These are phyloP conservation scores for Ispidina lecontei DNA, from an alignment of 2,797 vertebrate genomes.

Conservation along the genomic window DNA sequence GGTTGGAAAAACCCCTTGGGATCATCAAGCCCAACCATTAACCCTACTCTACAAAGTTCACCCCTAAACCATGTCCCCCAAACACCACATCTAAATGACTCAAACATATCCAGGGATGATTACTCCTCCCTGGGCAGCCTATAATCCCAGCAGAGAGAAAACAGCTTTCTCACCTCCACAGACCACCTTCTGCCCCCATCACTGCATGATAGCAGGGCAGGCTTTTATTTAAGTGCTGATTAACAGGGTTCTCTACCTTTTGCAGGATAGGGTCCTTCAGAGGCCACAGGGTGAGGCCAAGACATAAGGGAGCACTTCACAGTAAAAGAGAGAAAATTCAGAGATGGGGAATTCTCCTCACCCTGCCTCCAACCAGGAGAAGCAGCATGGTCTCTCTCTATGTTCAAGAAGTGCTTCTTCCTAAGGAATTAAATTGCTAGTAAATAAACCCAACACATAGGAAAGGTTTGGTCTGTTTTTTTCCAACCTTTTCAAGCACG, in stretches of 20 bases:
- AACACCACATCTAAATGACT: no score
- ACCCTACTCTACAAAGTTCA: no score
- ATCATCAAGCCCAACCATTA: no score
- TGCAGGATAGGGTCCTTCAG: not conserved
- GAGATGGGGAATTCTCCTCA: not conserved
- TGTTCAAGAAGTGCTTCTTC: not conserved
- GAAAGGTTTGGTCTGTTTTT: not conserved
- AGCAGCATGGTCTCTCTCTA: not conserved
- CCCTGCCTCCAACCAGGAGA: not conserved
- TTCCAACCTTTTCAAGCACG: not conserved
- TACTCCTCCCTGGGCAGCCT: no score
- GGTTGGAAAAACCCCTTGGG: no score
- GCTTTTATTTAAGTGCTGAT: not conserved
- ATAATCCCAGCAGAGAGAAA: not conserved
- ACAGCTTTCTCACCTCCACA: not conserved
- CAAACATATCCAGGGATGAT: no score
- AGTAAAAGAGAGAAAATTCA: not conserved
- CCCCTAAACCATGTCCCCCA: no score
- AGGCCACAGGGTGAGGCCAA: not conserved
- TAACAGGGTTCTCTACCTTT: not conserved
- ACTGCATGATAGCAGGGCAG: not conserved
- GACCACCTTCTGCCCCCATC: not conserved
- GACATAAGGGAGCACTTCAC: not conserved
- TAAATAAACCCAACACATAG: not conserved
- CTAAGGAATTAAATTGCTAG: not conserved